Percentiles rank a stretch among this genome's conserved stretches.
phyloP scores from a whole-genome alignment of 2,888 invertebrate species.

The Venusia cambrica region DNA sequence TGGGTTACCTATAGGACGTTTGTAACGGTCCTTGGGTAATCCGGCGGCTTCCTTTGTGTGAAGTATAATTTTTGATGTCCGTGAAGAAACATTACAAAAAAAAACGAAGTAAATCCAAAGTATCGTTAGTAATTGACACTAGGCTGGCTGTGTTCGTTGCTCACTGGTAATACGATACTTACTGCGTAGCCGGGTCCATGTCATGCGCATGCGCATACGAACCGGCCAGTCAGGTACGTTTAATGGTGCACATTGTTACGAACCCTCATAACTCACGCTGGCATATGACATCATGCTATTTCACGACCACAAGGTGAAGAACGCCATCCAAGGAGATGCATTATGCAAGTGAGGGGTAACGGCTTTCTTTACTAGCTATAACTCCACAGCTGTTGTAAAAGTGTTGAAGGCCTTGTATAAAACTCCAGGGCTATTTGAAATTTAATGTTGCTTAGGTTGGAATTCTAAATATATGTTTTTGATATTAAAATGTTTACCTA shows the following conservation, averaged over 20 bases:
- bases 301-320: slow-evolving; percentile 12
- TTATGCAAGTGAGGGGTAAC: slow-evolving; percentile 2
- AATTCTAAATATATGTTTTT: too few relatives aligned
- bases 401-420: not conserved
- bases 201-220: slow-evolving; percentile 19
- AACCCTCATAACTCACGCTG: slow-evolving; percentile 17
- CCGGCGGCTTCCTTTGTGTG: too few relatives aligned
- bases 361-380: not conserved
- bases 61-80: too few relatives aligned
- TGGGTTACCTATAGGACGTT: too few relatives aligned
- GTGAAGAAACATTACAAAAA: too few relatives aligned
- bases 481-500: too few relatives aligned
- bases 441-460: too few relatives aligned
- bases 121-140: slow-evolving; percentile 10
- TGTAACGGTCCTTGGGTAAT: too few relatives aligned
- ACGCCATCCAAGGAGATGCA: slow-evolving; percentile 1
- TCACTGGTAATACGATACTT: slow-evolving; percentile 16
- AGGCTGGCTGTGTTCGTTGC: slow-evolving; percentile 7
- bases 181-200: slow-evolving; percentile 11
- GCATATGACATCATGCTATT: slow-evolving; percentile 18
- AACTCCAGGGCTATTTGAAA: too few relatives aligned
- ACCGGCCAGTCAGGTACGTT: slow-evolving; percentile 24
- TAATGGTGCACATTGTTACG: slow-evolving; percentile 21
- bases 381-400: not conserved
- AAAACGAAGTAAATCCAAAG: too few relatives aligned